Evolutionary conservation across 1,140 invertebrate species (phyloP).

Genomic region (Meloidogyne hapla): DNA sequence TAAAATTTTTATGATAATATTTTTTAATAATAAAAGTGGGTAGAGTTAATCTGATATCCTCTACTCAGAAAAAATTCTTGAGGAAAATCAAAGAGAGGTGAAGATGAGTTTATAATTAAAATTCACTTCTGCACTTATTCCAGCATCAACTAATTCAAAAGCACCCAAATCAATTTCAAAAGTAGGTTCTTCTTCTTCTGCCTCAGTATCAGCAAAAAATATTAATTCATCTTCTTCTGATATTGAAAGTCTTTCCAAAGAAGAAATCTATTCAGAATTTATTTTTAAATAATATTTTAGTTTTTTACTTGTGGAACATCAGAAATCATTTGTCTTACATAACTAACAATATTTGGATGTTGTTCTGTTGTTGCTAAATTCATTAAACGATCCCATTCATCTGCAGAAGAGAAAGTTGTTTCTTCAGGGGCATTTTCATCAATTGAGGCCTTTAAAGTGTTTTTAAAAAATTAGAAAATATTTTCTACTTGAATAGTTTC

Average conservation of each 20-base stretch:
- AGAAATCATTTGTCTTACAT: background rate
- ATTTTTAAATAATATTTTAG: background rate
- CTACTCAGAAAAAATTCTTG: no score
- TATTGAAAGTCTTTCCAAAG: background rate
- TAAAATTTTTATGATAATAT: slow-evolving; percentile 16
- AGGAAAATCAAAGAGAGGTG: no score
- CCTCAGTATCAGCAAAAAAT: slow-evolving; percentile 16
- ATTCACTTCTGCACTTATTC: slow-evolving; percentile 52
- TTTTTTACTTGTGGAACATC: slow-evolving; percentile 14
- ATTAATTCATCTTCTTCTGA: background rate
- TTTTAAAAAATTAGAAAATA: background rate
- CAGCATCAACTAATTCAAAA: slow-evolving; percentile 62
- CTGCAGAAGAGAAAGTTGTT: background rate
- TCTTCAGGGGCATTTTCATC: background rate
- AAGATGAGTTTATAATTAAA: no score
- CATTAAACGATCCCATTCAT: slow-evolving; percentile 17
- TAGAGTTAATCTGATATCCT: no score
- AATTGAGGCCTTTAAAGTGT: background rate
- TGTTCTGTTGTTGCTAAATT: slow-evolving; percentile 24
- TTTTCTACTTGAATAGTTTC: slow-evolving; percentile 11
- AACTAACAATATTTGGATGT: slow-evolving; percentile 6
- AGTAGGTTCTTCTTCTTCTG: slow-evolving; percentile 18
- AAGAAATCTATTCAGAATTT: background rate
- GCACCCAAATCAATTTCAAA: slow-evolving; percentile 63
- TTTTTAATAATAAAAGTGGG: no score